phyloP scores from a whole-genome alignment of 2,797 vertebrate genomes.

The Lates japonicus region DNA sequence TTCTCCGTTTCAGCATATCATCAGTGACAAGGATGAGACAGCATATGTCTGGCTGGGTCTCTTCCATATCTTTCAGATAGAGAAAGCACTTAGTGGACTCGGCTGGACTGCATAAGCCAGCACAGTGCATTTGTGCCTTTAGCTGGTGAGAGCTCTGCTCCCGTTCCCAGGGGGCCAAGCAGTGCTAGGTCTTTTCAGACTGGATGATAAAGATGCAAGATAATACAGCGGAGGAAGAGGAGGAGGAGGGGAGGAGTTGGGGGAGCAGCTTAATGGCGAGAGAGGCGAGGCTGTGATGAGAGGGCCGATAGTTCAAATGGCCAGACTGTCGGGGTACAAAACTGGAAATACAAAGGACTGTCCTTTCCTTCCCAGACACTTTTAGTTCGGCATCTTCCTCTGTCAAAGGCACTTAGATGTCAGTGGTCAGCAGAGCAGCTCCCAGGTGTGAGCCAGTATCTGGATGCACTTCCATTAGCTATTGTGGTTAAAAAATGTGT shows the following conservation, averaged over 20 bases:
- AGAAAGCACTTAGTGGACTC: conserved; percentile 77
- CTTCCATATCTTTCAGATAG: conserved; percentile 64
- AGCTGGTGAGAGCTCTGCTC: conserved; percentile 67
- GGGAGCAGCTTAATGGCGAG: conserved; percentile 53
- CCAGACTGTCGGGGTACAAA: conserved; percentile 11
- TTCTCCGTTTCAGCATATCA: conserved; percentile 48
- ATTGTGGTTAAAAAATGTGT: conserved; percentile 16
- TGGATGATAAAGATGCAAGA: conserved; percentile 73
- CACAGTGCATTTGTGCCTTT: conserved; percentile 66
- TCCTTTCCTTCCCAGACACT: conserved; percentile 11
- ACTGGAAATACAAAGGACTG: conserved; percentile 15
- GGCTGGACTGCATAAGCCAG: conserved; percentile 55
- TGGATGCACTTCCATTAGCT: conserved; percentile 3
- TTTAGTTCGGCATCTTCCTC: conserved; percentile 19
- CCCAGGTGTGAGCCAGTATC: conserved; percentile 5
- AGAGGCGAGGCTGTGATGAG: conserved; percentile 49
- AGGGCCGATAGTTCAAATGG: conserved; percentile 48
- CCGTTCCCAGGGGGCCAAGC: conserved; percentile 56
- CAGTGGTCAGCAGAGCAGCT: conserved; percentile 26
- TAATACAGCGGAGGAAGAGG: conserved; percentile 46
- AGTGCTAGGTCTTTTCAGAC: conserved; percentile 65
- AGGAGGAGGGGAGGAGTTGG: background rate
- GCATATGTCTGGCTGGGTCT: conserved; percentile 62
- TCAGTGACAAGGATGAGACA: conserved; percentile 68
- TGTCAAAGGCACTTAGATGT: conserved; percentile 6